Evolutionary conservation across 2,797 vertebrate species (phyloP), one percentile per base, ranked within the genome.

Genomic region (Spea hammondii): DNA sequence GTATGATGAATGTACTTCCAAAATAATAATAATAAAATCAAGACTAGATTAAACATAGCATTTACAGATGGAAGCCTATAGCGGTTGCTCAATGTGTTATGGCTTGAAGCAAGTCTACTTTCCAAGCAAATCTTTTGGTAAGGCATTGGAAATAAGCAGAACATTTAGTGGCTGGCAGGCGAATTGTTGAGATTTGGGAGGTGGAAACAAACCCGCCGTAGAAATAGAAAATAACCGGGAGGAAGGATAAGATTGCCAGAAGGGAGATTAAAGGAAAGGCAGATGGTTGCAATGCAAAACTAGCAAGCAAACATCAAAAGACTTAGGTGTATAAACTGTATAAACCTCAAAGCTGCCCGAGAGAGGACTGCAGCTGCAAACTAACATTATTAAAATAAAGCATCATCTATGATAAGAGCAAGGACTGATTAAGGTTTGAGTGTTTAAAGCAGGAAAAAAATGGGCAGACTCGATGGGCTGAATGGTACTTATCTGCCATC

Each of bases 231-330:
- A 46, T 72, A 17, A 66, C 69, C 72, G 70, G 17, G 47, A 78
- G 77, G 62, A 62, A 79, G 77, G 48, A 5, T 5, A 59, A 79
- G 59, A 57, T 9, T 0, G 17, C 70, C 70, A 67, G 57, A 5
- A 79, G 70, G 53, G 54, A 79, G 77, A 79, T 73, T 70, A 79
- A 68, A 79, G 70, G 44, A 17, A 49, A 73, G 65, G 55, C 51
- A 78, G 71, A 78, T 72, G 53, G 70, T 32, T 66, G 67, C 70
- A 78, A 72, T 67, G 65, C 54, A 44, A 79, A 72, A 14, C 62
- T 72, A 60, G 62, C 71, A 65, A 79, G 70, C 64, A 73, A 68
- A 73, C 77, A 73, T 73, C 64, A 60, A 79, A 79, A 68, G 64
- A 78, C 76, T 72, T 72, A 78, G 76, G 76, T 59, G 59, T 62